Evolutionary conservation across 2,888 invertebrate genomes (phyloP), one percentile per base, ranked within the genome.

Genomic region (Atherix ibis): DNA sequence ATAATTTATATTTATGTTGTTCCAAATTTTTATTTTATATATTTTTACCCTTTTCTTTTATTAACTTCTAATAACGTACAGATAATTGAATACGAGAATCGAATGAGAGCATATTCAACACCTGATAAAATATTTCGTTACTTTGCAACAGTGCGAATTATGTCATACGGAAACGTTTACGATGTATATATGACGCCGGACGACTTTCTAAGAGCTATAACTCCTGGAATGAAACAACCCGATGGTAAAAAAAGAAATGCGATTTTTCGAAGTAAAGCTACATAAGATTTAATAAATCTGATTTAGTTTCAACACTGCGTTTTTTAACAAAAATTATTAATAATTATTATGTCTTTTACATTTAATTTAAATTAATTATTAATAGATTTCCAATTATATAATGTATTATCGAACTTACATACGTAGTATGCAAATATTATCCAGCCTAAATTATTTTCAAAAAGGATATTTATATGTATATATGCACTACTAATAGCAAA

Each of bases 111-210:
- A 45, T 95, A 79, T 66, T 94, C 94, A n/a, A 91, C 94, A 25
- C 95, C 95, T 32, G 95, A 97, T 65, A 97, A 97, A 70, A 91
- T 97, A 58, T 97, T 97, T 67, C 80, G 97, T 45, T 97, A 97
- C 66, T 97, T 97, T 72, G 95, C 95, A 28, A 95, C 95, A 15
- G 74, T 95, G 47, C 84, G 84, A 66, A 66, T 92, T 39, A 64
- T 70, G 40, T 65, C 65, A 50, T 62, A 66, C 44, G 71, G 76
- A 45, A 67, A 64, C 45, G 71, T 73, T 36, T n/a, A n/a, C n/a
- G 83, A 87, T 58, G 73, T 87, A 45, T 94, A 73, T 57, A 97
- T 97, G 95, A 95, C 94, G 31, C 95, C 95, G 28, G 87, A 91
- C 64, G 97, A 97, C 68, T 94, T 97, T 67, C 71, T 97, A 44